These are phyloP conservation scores for Burhinus oedicnemus DNA, from an alignment of 2,113 vertebrate genomes.

Conservation along the genomic window DNA sequence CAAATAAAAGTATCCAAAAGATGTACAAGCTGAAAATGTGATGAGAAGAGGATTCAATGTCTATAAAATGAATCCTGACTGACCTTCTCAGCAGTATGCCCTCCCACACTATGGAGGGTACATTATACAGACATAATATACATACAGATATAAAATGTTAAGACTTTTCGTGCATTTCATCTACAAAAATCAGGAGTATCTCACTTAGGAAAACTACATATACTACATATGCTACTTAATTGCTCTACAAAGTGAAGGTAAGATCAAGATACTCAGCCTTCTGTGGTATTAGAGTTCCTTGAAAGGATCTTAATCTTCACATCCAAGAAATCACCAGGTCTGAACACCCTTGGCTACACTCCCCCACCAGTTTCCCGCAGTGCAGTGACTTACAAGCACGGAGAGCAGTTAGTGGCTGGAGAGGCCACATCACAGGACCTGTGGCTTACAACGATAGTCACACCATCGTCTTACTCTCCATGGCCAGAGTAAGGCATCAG, in stretches of 20 bases:
- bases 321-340: background rate
- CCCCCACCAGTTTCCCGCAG: background rate
- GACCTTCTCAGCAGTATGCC: background rate
- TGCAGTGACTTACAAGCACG: fast-evolving
- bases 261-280: background rate
- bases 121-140: background rate
- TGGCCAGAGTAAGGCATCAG: background rate
- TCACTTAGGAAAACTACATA: background rate
- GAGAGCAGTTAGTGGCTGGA: background rate
- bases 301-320: background rate
- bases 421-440: background rate
- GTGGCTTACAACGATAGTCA: background rate
- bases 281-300: background rate
- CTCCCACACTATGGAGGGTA: background rate
- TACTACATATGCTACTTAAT: background rate
- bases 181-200: background rate
- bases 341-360: background rate
- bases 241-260: background rate
- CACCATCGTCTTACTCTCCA: background rate
- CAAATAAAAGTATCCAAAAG: background rate
- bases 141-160: background rate
- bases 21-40: background rate
- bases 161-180: background rate
- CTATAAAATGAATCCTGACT: background rate
- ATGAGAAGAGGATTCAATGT: background rate